Evolutionary conservation across 2,888 invertebrate species (phyloP), one percentile per base, ranked within the genome.

Genomic region (Caenorhabditis sp.): DNA sequence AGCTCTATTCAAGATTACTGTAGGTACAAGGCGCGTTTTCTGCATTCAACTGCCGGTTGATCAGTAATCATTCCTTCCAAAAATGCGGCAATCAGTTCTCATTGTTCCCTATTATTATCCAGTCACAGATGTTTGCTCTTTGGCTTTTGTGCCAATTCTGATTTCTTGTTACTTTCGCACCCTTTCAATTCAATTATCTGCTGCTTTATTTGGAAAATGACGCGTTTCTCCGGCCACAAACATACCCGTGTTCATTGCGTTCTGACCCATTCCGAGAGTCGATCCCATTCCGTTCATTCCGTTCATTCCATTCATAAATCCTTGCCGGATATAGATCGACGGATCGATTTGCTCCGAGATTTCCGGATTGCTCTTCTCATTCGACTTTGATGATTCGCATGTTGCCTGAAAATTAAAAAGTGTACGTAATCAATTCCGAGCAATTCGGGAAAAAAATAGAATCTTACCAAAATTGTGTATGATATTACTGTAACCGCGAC

Each of bases 291-390:
- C 76, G 40, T 40, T 40, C 69, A 69, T 60, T 26, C 69, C 77
- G 55, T 77, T 40, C 69, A 69, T 60, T 35, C 69, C 77, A 56
- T 77, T 77, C 77, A 77, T 77, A 8, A 69, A 32, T 4, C 69
- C 65, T 24, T 71, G 77, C 20, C 82, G 35, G 15, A 82, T 71
- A 37, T 77, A 82, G 9, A 82, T 77, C 0, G 71, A 76, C 1
- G 82, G 82, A 53, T 82, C 82, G 13, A 82, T 55, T 64, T 82
- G 82, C 32, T 77, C 82, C 1, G 67, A 72, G n/a, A 78, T 68
- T 51, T 68, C 77, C 2, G 77, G 77, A 47, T 77, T 77, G 11
- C 35, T 58, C 20, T 79, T 69, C 9, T 71, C 56, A 15, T 9
- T 32, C 9, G 50, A 22, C 40, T 70, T 67, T 35, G 55, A 62